Percentiles rank a stretch among this genome's conserved stretches.
Conservation (phyloP, 1,140 invertebrate genomes). For the Wiebesia pumilae region DNA sequence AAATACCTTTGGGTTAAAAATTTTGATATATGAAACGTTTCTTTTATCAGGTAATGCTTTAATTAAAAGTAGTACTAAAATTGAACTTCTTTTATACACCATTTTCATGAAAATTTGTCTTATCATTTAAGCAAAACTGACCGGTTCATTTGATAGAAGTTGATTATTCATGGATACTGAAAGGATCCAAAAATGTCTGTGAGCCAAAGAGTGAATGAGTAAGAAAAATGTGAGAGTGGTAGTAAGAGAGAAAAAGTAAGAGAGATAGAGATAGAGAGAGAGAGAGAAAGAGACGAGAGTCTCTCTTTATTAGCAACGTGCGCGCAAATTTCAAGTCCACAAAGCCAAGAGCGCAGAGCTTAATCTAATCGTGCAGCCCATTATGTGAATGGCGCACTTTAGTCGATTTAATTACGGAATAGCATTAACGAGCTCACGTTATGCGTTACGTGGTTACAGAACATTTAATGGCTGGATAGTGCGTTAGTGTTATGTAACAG, state of each 20-base stretch:
- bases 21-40: not conserved
- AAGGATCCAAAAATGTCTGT: too few relatives aligned
- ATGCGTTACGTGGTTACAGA: constrained; percentile 41
- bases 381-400: constrained; percentile 34
- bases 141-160: too few relatives aligned
- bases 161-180: constrained; percentile 16
- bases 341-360: not conserved
- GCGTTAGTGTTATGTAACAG: constrained; percentile 30
- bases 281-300: not conserved
- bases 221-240: too few relatives aligned
- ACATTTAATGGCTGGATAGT: constrained; percentile 38
- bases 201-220: too few relatives aligned
- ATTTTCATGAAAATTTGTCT: too few relatives aligned
- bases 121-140: too few relatives aligned
- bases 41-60: not conserved
- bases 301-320: constrained; percentile 6
- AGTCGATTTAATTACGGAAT: constrained; percentile 45
- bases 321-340: not conserved
- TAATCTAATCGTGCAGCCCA: constrained; percentile 39
- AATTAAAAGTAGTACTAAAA: not conserved
- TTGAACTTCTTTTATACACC: not conserved
- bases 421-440: constrained; percentile 37
- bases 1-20: not conserved
- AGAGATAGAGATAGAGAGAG: not conserved
- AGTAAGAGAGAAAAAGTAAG: not conserved